A percentile compares a stretch with the other conserved stretches of the same genome.
Evolutionary conservation across 2,888 invertebrate genomes (phyloP).

Genomic region (Andrena haemorrhoa): DNA sequence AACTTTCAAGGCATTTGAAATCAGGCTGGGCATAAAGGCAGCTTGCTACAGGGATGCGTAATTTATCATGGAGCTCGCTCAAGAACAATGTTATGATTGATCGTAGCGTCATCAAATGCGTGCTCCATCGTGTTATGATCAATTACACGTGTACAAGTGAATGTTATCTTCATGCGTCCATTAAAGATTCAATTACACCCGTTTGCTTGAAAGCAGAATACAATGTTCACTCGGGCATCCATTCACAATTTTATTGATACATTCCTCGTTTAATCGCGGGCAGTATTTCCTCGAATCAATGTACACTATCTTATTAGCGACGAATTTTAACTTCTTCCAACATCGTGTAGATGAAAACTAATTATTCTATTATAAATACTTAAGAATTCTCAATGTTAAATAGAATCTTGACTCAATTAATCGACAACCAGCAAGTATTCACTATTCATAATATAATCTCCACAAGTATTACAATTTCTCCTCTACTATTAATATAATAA

Average conservation of each 20-base stretch:
- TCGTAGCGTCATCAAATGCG: slow-evolving; percentile 12
- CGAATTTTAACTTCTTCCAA: no score
- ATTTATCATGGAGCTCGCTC: not conserved
- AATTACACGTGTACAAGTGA: not conserved
- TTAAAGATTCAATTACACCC: slow-evolving; percentile 15
- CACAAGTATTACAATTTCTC: no score
- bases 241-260: slow-evolving; percentile 2
- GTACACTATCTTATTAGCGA: not conserved
- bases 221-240: no score
- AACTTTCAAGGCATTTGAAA: slow-evolving; percentile 30
- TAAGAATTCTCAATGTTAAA: no score
- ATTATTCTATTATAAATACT: no score
- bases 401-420: no score
- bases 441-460: no score
- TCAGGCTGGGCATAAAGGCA: slow-evolving; percentile 8
- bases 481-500: no score
- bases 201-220: not conserved
- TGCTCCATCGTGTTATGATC: slow-evolving; percentile 10
- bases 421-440: no score
- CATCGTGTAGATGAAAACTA: no score
- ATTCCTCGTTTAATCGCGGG: not conserved
- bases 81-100: slow-evolving; percentile 7
- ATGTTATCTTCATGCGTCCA: slow-evolving; percentile 11
- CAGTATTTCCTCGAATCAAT: no score
- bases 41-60: not conserved